Evolutionary conservation across 2,113 vertebrate genomes (phyloP).

Genomic region (Pipra filicauda): DNA sequence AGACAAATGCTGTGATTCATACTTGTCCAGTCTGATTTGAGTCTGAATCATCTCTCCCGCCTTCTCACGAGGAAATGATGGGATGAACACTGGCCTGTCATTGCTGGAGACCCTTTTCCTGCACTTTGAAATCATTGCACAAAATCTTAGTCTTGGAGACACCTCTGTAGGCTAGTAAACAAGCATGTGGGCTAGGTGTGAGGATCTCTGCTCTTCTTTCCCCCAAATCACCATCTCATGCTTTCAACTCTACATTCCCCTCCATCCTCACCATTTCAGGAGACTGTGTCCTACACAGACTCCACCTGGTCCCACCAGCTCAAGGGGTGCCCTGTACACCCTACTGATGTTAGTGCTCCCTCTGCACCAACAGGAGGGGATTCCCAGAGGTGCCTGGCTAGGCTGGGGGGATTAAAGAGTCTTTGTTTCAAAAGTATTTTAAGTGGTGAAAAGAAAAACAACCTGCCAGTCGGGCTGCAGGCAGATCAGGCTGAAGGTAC

Average conservation of each 20-base stretch:
- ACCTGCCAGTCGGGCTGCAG: background rate
- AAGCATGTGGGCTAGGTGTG: background rate
- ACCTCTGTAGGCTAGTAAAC: background rate
- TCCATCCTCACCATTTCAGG: background rate
- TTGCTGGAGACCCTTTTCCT: background rate
- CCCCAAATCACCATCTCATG: rapidly evolving
- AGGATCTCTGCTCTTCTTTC: background rate
- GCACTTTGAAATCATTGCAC: background rate
- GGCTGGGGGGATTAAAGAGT: background rate
- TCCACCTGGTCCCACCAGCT: background rate
- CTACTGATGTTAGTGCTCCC: background rate
- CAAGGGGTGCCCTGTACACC: rapidly evolving
- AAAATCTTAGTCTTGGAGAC: background rate
- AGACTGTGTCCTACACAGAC: background rate
- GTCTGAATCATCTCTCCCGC: background rate
- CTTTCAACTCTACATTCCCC: background rate
- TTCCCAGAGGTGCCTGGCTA: slow-evolving; percentile 4
- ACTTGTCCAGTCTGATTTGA: background rate
- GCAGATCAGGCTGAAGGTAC: slow-evolving; percentile 17
- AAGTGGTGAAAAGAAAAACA: slow-evolving; percentile 1
- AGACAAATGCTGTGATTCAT: slow-evolving; percentile 16
- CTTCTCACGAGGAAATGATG: background rate
- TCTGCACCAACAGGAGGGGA: background rate
- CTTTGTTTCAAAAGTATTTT: slow-evolving; percentile 49
- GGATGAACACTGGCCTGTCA: background rate